phyloP scores from a whole-genome alignment of 2,113 vertebrate species.

The Mugil cephalus region DNA sequence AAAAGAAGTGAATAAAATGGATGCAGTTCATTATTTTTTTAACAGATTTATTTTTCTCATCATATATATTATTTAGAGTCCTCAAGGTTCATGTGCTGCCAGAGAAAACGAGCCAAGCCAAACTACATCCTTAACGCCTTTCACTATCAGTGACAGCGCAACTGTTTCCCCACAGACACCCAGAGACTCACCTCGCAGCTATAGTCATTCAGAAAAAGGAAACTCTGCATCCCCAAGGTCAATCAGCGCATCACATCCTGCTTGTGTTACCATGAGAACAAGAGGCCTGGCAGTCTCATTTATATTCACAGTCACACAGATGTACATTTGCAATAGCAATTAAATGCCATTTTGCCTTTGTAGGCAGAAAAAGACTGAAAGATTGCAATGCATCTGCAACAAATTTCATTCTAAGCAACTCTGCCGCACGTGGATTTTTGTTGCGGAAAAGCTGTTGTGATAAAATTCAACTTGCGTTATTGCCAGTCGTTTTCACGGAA shows the following conservation, averaged over 20 bases:
- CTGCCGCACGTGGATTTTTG: conserved; percentile 55
- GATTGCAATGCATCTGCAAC: conserved; percentile 30
- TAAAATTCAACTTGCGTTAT: conserved; percentile 61
- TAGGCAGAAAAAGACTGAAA: conserved; percentile 45
- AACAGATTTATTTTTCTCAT: conserved; percentile 57
- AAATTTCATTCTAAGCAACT: conserved; percentile 46
- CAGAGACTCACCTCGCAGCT: conserved; percentile 52
- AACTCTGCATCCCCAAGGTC: conserved; percentile 75
- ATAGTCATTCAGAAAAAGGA: conserved; percentile 46
- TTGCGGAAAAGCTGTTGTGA: conserved; percentile 40
- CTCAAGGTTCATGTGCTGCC: conserved; percentile 22
- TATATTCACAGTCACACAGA: conserved; percentile 79
- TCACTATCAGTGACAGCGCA: conserved; percentile 2
- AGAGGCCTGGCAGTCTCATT: conserved; percentile 73
- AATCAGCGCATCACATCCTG: conserved; percentile 74
- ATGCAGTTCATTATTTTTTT: conserved; percentile 53
- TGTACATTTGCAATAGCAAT: conserved; percentile 79
- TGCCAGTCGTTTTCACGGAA: conserved; percentile 36
- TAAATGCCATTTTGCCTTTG: conserved; percentile 76
- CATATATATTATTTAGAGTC: conserved; percentile 43
- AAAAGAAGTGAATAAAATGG: conserved; percentile 61
- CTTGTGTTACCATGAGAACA: conserved; percentile 83
- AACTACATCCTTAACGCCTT: conserved; percentile 11
- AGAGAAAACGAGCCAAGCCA: conserved; percentile 27
- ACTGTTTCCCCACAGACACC: conserved; percentile 3